Base-by-base conservation (phyloP, 2,797 vertebrate genomes). In the Molossus alvarezi region DNA sequence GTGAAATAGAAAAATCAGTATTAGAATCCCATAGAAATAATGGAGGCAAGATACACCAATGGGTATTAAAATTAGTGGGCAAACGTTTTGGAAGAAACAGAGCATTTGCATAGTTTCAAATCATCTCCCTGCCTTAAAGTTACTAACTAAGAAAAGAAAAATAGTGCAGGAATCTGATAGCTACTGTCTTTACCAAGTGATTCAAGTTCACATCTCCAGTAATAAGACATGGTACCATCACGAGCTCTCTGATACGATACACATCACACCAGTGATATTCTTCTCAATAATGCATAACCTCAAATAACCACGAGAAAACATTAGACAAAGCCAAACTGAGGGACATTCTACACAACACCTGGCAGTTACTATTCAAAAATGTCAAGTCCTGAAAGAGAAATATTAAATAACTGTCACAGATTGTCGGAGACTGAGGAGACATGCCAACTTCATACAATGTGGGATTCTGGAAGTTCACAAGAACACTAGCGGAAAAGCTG, bases 371-470 rank as follows among this genome's bases (percentile, higher is more conserved):
- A 45, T 73, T 67, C 9, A 18, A 55, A 62, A 37, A 11, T 13
- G 20, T 21, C 45, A 9, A 20, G 58, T 23, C 21, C 5, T 5
- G 72, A 18, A 48, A 12, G 25, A 10, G 82, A n/a, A 23, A 33
- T 2, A 4, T 10, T 2, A 21, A 10, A 18, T 14, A 15, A 3
- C 5, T 1, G 6, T 48, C 37, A 6, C 33, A 11, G 67, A 12
- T 1, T 0, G 5, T 2, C 25, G 13, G 18, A 27, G 55, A 13
- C 13, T 0, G 6, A 2, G 29, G 37, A 33, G 20, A 13, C 0
- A 0, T 0, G 21, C 29, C 48, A 1, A 1, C 3, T 13, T 15
- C 27, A 14, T 2, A 8, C 4, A 27, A 18, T 0, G 5, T 45
- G 71, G 17, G 33, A 15, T 60, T 37, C 60, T 12, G 17, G 1